Percentiles rank a stretch among this genome's conserved stretches.
These are phyloP conservation scores for Drosophila paulistorum DNA, from an alignment of 1,140 invertebrate species.

Conservation along the genomic window DNA sequence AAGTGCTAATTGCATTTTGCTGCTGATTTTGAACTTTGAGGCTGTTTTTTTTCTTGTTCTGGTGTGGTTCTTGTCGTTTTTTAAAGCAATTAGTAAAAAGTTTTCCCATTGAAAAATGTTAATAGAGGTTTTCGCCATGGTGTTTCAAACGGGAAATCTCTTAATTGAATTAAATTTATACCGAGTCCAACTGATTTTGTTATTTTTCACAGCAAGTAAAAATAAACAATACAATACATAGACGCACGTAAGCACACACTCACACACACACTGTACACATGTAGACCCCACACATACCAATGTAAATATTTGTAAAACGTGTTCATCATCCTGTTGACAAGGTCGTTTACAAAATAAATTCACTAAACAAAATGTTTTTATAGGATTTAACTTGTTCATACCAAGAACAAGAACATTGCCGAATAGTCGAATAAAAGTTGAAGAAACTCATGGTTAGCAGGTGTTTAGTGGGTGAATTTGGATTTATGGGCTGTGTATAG, in stretches of 20 bases:
- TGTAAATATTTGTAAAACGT: constrained; percentile 72
- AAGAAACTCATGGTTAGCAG: background rate
- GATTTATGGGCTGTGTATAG: background rate
- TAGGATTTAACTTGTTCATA: constrained; percentile 72
- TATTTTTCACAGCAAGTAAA: constrained; percentile 26
- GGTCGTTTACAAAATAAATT: constrained; percentile 75
- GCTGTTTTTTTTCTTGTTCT: constrained; percentile 44
- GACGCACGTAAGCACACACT: constrained; percentile 15
- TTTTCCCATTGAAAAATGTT: constrained; percentile 45
- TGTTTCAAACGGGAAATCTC: constrained; percentile 17
- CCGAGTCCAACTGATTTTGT: constrained; percentile 22
- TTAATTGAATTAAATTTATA: constrained; percentile 63
- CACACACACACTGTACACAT: constrained; percentile 13
- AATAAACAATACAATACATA: constrained; percentile 47
- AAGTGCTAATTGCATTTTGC: constrained; percentile 71
- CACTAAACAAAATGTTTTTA: constrained; percentile 76
- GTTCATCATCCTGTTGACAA: constrained; percentile 77
- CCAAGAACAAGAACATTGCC: constrained; percentile 5
- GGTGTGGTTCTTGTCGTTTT: constrained; percentile 28
- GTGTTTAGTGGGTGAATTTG: background rate
- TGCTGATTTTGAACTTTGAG: constrained; percentile 35
- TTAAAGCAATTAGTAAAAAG: constrained; percentile 63
- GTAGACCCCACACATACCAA: constrained; percentile 1
- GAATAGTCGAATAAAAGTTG: background rate
- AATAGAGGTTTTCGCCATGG: background rate